Evolutionary conservation across 2,888 invertebrate genomes (phyloP).

Genomic region (Shargacucullia verbasci): DNA sequence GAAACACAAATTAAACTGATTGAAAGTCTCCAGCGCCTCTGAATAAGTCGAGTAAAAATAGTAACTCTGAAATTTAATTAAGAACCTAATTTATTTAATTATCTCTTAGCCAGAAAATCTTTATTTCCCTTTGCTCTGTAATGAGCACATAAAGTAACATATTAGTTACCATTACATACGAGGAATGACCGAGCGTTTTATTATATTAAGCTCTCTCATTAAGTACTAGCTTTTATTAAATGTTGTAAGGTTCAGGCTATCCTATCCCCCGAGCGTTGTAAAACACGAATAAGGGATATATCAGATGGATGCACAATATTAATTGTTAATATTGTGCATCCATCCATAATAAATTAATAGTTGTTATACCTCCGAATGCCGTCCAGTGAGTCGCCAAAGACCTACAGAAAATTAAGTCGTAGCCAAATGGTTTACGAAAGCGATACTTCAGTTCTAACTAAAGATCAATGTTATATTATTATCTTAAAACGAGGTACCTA

Average conservation of each 20-base stretch:
- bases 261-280: neutral
- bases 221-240: neutral
- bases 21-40: too few relatives aligned
- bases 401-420: too few relatives aligned
- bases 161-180: constrained; percentile 12
- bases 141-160: constrained; percentile 15
- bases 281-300: neutral
- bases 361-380: too few relatives aligned
- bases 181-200: constrained; percentile 4
- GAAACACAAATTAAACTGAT: neutral
- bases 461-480: too few relatives aligned
- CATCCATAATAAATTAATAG: too few relatives aligned
- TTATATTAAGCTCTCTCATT: constrained; percentile 13
- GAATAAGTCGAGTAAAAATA: neutral
- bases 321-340: too few relatives aligned
- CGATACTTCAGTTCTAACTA: too few relatives aligned
- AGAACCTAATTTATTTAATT: constrained; percentile 3
- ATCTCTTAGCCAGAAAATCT: neutral
- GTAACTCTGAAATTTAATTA: constrained; percentile 1
- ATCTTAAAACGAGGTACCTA: too few relatives aligned
- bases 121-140: constrained; percentile 1
- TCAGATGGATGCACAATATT: too few relatives aligned
- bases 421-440: too few relatives aligned
- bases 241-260: too few relatives aligned
- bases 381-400: too few relatives aligned